Percentiles rank a stretch among this genome's conserved stretches.
Conservation (phyloP, 2,888 invertebrate genomes). For the Tinea trinotella region DNA sequence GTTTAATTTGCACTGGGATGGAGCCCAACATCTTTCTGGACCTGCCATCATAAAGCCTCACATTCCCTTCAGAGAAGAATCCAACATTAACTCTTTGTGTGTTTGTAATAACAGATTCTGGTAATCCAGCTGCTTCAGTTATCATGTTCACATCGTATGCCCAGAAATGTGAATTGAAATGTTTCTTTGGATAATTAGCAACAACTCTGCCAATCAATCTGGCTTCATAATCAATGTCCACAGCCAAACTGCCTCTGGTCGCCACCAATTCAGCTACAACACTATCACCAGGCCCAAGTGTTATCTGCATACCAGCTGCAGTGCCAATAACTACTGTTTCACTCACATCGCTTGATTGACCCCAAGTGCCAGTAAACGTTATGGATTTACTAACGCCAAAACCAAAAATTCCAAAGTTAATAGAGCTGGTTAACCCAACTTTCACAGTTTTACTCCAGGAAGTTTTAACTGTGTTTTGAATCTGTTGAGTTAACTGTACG, state of each 20-base stretch:
- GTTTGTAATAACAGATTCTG: not conserved
- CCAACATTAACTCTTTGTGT: constrained; percentile 24
- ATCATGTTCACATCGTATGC: constrained; percentile 23
- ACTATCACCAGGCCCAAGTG: constrained; percentile 9
- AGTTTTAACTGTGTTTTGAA: constrained; percentile 1
- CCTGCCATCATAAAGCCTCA: constrained; percentile 20
- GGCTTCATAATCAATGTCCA: constrained; percentile 26
- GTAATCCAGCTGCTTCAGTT: constrained; percentile 18
- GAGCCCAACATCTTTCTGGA: not conserved
- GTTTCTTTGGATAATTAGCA: constrained; percentile 24
- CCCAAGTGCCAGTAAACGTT: not conserved
- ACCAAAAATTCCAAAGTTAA: not conserved
- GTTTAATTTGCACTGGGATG: not conserved
- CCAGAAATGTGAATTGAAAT: constrained; percentile 28
- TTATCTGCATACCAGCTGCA: constrained; percentile 1
- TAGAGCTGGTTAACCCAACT: not conserved
- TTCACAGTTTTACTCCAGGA: not conserved
- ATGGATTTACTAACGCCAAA: not conserved
- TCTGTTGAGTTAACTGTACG: constrained; percentile 1
- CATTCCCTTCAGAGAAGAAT: constrained; percentile 23
- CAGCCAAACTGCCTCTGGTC: constrained; percentile 13
- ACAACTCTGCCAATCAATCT: constrained; percentile 24
- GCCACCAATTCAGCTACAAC: constrained; percentile 11
- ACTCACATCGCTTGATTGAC: not conserved
- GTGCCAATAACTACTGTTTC: constrained; percentile 9